Evolutionary conservation across 2,113 vertebrate genomes (phyloP).

Genomic region (Miniopterus natalensis): DNA sequence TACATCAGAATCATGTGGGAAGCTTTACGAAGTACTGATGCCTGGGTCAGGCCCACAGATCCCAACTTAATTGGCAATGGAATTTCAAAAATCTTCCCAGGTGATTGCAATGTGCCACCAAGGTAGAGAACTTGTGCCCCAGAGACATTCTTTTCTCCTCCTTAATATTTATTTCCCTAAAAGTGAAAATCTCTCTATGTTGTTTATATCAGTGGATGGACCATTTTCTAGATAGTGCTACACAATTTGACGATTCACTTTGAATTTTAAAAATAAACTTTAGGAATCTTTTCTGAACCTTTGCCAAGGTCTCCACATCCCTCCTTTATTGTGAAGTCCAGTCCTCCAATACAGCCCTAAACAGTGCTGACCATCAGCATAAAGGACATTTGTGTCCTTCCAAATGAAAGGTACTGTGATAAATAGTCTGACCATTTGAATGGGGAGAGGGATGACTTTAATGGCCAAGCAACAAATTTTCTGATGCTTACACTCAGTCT

Average conservation of each 20-base stretch:
- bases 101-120: background rate
- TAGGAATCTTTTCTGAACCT: conserved; percentile 28
- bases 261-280: conserved; percentile 49
- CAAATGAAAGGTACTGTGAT: conserved; percentile 65
- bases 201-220: background rate
- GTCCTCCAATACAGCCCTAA: background rate
- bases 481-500: background rate
- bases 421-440: background rate
- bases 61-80: background rate
- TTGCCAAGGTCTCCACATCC: background rate
- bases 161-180: background rate
- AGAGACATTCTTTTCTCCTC: background rate
- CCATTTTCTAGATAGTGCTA: background rate
- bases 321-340: conserved; percentile 28
- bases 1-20: background rate
- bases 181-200: background rate
- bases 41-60: background rate
- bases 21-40: background rate
- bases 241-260: conserved; percentile 34
- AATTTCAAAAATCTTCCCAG: background rate
- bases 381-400: conserved; percentile 55
- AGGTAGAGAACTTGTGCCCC: background rate
- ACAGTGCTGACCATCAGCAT: background rate
- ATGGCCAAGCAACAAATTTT: conserved; percentile 42
- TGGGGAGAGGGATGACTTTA: background rate